Evolutionary conservation across 2,113 vertebrate genomes (phyloP).

Genomic region (Nothoprocta perdicaria): DNA sequence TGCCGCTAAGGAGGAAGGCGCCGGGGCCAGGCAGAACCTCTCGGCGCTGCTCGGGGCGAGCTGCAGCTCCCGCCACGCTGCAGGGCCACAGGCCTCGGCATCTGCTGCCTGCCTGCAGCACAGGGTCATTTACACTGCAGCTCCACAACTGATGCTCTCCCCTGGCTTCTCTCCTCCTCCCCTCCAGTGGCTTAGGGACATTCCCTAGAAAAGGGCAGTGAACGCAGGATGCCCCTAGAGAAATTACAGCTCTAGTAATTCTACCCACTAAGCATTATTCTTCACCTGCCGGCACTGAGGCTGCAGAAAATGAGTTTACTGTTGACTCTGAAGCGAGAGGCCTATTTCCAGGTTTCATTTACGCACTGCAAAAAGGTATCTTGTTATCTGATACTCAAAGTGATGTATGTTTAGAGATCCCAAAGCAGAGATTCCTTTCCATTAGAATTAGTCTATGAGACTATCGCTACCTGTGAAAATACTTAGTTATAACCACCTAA

Average conservation of each 20-base stretch:
- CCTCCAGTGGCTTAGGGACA: neutral
- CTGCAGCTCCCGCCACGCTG: neutral
- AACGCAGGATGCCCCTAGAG: neutral
- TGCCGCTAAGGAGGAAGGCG: rapidly evolving
- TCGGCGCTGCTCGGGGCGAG: rapidly evolving
- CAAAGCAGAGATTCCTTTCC: neutral
- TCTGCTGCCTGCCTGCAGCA: neutral
- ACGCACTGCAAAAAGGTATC: neutral
- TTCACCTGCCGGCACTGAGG: neutral
- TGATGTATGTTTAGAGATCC: neutral
- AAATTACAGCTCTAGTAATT: neutral
- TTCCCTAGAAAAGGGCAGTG: too few relatives aligned
- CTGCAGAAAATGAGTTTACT: neutral
- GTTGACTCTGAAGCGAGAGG: neutral
- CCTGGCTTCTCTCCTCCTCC: neutral
- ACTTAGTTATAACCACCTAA: neutral
- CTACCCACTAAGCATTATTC: neutral
- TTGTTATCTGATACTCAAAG: neutral
- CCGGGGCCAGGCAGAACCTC: neutral
- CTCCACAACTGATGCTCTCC: neutral
- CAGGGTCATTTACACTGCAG: neutral
- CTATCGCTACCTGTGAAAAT: neutral
- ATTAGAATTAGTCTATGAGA: neutral
- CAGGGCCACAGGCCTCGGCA: too few relatives aligned
- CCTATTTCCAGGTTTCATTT: neutral